Evolutionary conservation across 2,888 invertebrate species (phyloP), one percentile per base, ranked within the genome.

Genomic region (Tetropium fuscum): DNA sequence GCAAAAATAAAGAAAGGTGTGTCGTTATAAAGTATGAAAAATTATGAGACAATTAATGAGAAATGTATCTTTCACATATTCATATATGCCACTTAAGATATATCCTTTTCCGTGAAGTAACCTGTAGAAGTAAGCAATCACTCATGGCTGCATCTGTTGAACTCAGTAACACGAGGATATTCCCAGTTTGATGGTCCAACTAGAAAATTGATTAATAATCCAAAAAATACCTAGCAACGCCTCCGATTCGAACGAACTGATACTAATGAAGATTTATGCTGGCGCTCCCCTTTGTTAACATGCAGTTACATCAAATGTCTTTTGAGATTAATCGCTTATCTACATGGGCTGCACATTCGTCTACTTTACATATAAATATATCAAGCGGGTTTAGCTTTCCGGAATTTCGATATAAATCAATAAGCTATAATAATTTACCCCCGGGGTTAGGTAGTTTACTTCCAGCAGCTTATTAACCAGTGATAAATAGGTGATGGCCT

Each of bases 241-340:
- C 30, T 7, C 38, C 27, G 36, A 36, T 38, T 47, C 20, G 57
- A 43, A 43, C 49, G 43, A 41, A 13, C 22, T 27, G 34, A 22
- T 27, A 20, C 32, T 59, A 59, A 59, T 48, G 59, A 47, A 59
- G 59, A 59, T 59, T 54, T 59, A 59, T 59, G 54, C 15, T 18
- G 47, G 25, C 34, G 19, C 34, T 43, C 40, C 40, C 54, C 25
- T 47, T 59, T 54, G 59, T 53, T 34, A 59, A 54, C 59, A 32
- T 54, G 43, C 43, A 59, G 45, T 54, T 59, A 59, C 59, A 59
- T 40, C 59, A 53, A 59, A 59, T 59, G 48, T 59, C 53, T 58
- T 53, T 40, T 25, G 48, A 54, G 54, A 59, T 59, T 59, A 59
- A 59, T 59, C 54, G 43, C 48, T 54, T 48, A 59, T 54, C 41